These are phyloP conservation scores for Crypturellus undulatus DNA, from an alignment of 2,113 vertebrate species.

Conservation along the genomic window DNA sequence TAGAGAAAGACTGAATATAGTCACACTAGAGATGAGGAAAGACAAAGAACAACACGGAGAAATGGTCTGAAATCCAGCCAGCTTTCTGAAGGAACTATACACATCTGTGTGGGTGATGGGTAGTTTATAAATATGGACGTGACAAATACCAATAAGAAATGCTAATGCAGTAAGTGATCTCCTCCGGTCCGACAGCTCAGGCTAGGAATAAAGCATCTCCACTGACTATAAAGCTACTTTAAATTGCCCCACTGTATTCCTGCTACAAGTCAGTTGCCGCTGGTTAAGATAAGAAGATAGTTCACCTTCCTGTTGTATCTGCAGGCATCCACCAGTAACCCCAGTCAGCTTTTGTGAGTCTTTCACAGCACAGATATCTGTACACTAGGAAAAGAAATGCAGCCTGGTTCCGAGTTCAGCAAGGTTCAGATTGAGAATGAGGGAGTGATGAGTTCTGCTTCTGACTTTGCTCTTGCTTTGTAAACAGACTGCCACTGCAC, in stretches of 20 bases:
- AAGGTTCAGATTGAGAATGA: fast-evolving
- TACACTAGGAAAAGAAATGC: background rate
- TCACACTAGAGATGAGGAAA: background rate
- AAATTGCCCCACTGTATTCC: background rate
- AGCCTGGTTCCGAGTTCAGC: background rate
- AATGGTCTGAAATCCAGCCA: background rate
- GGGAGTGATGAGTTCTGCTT: background rate
- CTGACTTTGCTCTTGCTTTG: background rate
- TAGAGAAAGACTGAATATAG: background rate
- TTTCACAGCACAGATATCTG: background rate
- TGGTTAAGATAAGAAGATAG: background rate
- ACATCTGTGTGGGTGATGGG: background rate
- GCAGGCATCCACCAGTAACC: background rate
- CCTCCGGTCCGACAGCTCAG: fast-evolving
- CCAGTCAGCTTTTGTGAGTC: background rate
- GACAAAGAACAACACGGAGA: background rate
- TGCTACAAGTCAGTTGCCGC: fast-evolving
- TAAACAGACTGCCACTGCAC: background rate
- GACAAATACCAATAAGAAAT: background rate
- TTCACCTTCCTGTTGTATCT: background rate
- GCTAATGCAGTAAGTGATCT: background rate
- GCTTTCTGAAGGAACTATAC: background rate
- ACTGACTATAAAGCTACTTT: background rate
- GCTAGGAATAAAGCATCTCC: background rate
- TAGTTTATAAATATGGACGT: background rate